Evolutionary conservation across 2,888 invertebrate genomes (phyloP).

Genomic region (Nemotelus pantherinus): DNA sequence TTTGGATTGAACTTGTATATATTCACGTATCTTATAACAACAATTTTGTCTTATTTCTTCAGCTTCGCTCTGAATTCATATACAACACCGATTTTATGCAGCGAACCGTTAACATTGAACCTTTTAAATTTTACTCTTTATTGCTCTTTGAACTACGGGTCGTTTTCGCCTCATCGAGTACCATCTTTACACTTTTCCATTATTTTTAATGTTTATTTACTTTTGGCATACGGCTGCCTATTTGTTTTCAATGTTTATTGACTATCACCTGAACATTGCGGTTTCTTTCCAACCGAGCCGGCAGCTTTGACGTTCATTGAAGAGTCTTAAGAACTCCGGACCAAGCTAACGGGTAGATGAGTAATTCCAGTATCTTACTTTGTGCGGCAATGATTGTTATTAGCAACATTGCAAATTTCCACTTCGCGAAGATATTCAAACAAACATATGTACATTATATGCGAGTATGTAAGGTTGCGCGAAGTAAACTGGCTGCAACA

Average conservation of each 20-base stretch:
- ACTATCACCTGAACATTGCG: neutral
- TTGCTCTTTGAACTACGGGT: constrained; percentile 12
- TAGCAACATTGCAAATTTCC: neutral
- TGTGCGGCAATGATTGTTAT: neutral
- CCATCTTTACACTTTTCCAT: constrained; percentile 23
- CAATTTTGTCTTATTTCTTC: too few relatives aligned
- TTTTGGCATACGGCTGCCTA: neutral
- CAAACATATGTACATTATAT: too few relatives aligned
- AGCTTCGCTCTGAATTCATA: neutral
- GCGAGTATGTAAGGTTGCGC: too few relatives aligned
- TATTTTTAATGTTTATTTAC: constrained; percentile 36
- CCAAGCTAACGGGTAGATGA: constrained; percentile 2
- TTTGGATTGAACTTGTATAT: too few relatives aligned
- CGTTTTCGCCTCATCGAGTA: constrained; percentile 14
- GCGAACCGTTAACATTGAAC: neutral
- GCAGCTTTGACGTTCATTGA: neutral
- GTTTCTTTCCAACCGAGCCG: neutral
- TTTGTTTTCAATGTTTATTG: neutral
- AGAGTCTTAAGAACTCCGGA: neutral
- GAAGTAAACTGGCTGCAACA: neutral
- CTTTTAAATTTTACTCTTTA: constrained; percentile 11
- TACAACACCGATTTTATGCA: constrained; percentile 1
- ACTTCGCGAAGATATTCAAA: neutral
- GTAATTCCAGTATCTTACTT: neutral
- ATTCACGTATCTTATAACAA: too few relatives aligned